Evolutionary conservation across 2,888 invertebrate species (phyloP).

Genomic region (Hemithea aestivaria): DNA sequence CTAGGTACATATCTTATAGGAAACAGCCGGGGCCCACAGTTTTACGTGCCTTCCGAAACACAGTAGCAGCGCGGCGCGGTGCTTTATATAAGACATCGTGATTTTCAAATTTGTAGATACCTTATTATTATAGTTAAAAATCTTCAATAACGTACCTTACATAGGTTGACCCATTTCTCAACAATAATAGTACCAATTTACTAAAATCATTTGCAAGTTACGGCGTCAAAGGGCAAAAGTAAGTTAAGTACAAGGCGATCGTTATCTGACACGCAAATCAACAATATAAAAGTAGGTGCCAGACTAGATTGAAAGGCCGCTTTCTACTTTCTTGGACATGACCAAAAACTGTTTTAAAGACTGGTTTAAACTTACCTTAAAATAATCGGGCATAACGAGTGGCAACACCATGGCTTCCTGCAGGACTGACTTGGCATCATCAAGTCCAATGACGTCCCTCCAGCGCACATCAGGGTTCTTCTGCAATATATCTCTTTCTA

Average conservation of each 20-base stretch:
- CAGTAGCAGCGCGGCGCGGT: too few species aligned
- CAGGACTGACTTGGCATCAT: conserved; percentile 86
- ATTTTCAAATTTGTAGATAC: too few species aligned
- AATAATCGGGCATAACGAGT: conserved; percentile 92
- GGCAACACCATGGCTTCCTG: conserved; percentile 94
- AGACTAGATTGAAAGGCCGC: conserved; percentile 18
- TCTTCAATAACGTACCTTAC: background rate
- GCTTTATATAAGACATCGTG: too few species aligned
- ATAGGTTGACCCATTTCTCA: conserved; percentile 21
- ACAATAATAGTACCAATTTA: conserved; percentile 25
- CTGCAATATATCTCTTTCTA: conserved; percentile 91
- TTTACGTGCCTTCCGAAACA: too few species aligned
- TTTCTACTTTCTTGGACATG: background rate
- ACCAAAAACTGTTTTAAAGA: background rate
- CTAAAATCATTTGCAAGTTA: conserved; percentile 22
- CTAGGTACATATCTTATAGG: too few species aligned
- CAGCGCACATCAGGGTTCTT: conserved; percentile 90
- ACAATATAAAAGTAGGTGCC: conserved; percentile 45
- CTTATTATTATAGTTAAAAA: background rate
- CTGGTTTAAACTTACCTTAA: conserved; percentile 76
- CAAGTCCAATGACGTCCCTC: conserved; percentile 86
- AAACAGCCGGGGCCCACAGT: too few species aligned
- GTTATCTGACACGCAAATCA: conserved; percentile 56
- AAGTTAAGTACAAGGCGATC: conserved; percentile 29
- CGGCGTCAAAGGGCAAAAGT: conserved; percentile 36